Base-by-base conservation (phyloP, 2,888 invertebrate species). In the Cephus rjabovi region DNA sequence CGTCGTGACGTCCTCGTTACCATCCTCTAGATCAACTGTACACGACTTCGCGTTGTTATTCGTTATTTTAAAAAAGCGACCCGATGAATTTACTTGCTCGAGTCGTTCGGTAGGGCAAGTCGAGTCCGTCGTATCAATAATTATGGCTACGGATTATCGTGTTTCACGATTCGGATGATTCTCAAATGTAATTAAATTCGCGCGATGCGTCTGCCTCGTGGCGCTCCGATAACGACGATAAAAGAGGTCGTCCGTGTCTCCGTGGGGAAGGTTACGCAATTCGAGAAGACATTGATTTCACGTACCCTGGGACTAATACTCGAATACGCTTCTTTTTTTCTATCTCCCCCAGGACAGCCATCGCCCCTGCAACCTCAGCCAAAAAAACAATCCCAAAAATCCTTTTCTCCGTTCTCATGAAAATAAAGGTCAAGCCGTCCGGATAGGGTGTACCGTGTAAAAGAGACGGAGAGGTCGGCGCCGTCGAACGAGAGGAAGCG, bases 261-360 rank as follows among this genome's bases (percentile, higher is more conserved):
- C 6, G 1, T 6, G 88, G 35, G 37, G 89, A 89, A 89, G 88
- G 88, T 89, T 89, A 86, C 88, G 89, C 88, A 88, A 89, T 85
- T 85, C 86, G 23, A 89, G 88, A 89, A 88, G 86, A 83, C 85
- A 86, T 85, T 84, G 84, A 87, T 86, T 86, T 23, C 15, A 9
- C 56, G 9, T 56, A 23, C 6, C 23, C 23, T 23, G 56, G 56
- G 23, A 56, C 2, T 56, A 23, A 56, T 56, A 23, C 23, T 56
- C 6, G 37, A 2, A 23, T 23, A 15, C 40, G 9, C 9, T 23
- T 23, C 40, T 23, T 9, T 56, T 56, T 23, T 4, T 15, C 23
- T 9, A 15, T 12, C 12, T 2, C 4, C 15, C 23, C 9, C 9
- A 9, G 15, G 56, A 23, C 2, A 9, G 23, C 68, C 12, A 71